Evolutionary conservation across 2,797 vertebrate species (phyloP), one percentile per base, ranked within the genome.

Genomic region (Anas flavirostris): DNA sequence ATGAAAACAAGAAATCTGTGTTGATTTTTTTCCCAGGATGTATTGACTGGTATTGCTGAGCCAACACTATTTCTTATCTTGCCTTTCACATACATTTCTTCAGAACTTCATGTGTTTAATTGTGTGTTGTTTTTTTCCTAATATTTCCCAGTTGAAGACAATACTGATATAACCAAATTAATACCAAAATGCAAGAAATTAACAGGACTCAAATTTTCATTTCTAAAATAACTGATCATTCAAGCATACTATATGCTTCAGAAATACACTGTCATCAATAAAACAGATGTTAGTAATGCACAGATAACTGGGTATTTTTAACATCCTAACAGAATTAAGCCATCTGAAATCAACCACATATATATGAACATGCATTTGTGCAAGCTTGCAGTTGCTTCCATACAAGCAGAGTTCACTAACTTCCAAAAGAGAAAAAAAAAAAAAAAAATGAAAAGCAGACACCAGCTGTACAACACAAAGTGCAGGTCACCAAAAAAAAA

Each of bases 171-270:
- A 4, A 69, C 10, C 19, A 68, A 2, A 2, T 39, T 72, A 81
- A 62, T 10, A 64, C 2, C 28, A 81, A 87, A 89, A 69, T 2
- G 6, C 17, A 85, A 43, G 33, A 88, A 92, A 8, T 39, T 86
- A 41, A 63, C 78, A 3, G 16, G 39, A 93, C 72, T 35, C 4
- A 75, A 75, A 44, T n/a, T 84, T 82, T 84, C 46, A 53, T 55
- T 88, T 86, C 43, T 76, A 73, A 88, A 67, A 60, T 33, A 90
- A 26, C 50, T 60, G n/a, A 79, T 46, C 43, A 79, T 59, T 94
- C 70, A 93, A 79, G 70, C 37, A 88, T 39, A 84, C 15, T 41
- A 37, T 11, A 53, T 44, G 25, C 31, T 41, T 69, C 55, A 86
- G 39, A 87, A 84, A 52, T 12, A 84, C 8, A 81, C 5, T 64